Evolutionary conservation across 64 coral and sea anemone species (phyloP).

Genomic region (Platygyra sinensis): DNA sequence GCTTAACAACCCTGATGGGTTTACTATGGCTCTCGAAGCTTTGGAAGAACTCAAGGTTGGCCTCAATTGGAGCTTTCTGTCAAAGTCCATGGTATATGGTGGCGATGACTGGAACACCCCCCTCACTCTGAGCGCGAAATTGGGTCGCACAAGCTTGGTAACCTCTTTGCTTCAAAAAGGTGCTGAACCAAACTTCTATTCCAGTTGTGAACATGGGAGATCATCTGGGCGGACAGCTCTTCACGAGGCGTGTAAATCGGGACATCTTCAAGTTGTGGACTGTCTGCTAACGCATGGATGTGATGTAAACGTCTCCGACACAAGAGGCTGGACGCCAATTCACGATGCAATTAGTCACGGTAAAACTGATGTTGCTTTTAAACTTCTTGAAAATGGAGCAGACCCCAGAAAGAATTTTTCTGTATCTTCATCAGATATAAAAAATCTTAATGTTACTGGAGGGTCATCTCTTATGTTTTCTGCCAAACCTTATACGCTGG

Average conservation of each 20-base stretch:
- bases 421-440: constrained; percentile 6
- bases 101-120: constrained; percentile 28
- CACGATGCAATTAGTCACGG: constrained; percentile 27
- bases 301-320: background rate
- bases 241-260: constrained; percentile 25
- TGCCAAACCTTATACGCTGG: background rate
- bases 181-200: background rate
- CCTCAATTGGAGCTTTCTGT: constrained; percentile 11
- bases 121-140: constrained; percentile 2
- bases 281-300: constrained; percentile 10
- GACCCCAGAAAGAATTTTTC: constrained; percentile 16
- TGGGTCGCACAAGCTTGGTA: constrained; percentile 9
- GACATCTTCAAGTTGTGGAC: constrained; percentile 3
- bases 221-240: constrained; percentile 14
- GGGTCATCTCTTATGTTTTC: constrained; percentile 22
- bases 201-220: background rate
- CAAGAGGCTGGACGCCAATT: constrained; percentile 24
- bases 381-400: constrained; percentile 26
- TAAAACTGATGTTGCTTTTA: background rate
- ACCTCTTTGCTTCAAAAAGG: background rate
- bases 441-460: constrained; percentile 19
- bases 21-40: constrained; percentile 19
- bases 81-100: background rate
- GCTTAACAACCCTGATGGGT: background rate
- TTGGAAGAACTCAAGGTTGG: constrained; percentile 15